phyloP scores from a whole-genome alignment of 2,797 vertebrate species.

The Onychomys arenicola region DNA sequence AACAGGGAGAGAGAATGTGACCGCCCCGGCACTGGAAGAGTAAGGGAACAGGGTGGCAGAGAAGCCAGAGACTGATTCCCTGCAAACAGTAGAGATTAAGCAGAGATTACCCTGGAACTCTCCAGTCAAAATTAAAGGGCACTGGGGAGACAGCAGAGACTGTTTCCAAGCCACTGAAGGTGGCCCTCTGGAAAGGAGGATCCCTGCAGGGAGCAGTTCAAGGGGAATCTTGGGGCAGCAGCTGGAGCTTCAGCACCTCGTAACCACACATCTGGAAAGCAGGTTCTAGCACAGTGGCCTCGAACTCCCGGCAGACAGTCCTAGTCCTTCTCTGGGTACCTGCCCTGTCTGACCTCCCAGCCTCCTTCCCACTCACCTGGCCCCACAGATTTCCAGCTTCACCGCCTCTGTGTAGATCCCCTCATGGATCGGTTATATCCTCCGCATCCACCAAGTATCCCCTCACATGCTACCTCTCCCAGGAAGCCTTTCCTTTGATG shows the following conservation, averaged over 20 bases:
- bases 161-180: background rate
- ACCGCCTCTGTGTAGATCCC: background rate
- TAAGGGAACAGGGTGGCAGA: background rate
- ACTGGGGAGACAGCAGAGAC: background rate
- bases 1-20: rapidly evolving
- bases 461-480: background rate
- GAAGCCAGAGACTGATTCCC: background rate
- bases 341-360: background rate
- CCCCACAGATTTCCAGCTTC: background rate
- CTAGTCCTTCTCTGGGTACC: background rate
- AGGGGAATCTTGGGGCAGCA: background rate
- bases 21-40: background rate
- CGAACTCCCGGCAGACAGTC: background rate
- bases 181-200: background rate
- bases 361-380: background rate
- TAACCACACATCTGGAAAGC: background rate
- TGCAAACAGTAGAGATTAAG: background rate
- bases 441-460: background rate
- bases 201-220: background rate
- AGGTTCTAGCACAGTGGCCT: background rate
- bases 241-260: background rate
- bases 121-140: background rate
- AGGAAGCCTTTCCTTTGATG: background rate
- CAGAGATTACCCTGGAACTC: background rate
- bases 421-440: background rate